These are phyloP conservation scores for Papilio demoleus DNA, from an alignment of 2,888 invertebrate genomes.

Conservation along the genomic window DNA sequence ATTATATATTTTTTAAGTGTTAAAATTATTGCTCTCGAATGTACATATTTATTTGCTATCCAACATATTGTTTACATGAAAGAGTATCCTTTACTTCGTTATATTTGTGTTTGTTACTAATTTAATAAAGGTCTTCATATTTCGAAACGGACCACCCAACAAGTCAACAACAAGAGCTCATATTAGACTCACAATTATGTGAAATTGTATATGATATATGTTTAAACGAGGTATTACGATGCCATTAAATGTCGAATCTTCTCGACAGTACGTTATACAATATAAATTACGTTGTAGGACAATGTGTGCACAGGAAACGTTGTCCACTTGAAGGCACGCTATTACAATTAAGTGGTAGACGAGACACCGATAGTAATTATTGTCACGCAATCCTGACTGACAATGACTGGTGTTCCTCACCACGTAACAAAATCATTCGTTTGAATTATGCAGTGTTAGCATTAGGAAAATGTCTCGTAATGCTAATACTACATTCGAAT, in stretches of 20 bases:
- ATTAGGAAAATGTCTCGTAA: neutral
- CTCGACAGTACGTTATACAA: conserved; percentile 43
- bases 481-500: too few species aligned
- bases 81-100: neutral
- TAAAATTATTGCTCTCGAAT: too few species aligned
- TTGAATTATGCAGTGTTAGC: neutral
- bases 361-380: conserved; percentile 73
- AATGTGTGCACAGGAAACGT: conserved; percentile 47
- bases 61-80: too few species aligned
- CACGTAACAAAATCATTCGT: conserved; percentile 41
- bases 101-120: neutral
- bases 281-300: conserved; percentile 48
- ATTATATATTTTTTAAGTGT: too few species aligned
- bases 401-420: conserved; percentile 37
- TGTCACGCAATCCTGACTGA: conserved; percentile 64
- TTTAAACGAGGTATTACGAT: conserved; percentile 3
- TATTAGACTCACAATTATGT: neutral
- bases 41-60: too few species aligned
- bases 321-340: conserved; percentile 50
- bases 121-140: neutral
- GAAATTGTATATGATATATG: conserved; percentile 2
- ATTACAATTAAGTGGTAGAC: conserved; percentile 66
- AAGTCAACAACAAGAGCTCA: too few species aligned
- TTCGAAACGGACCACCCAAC: conserved; percentile 8
- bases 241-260: conserved; percentile 13